Base-by-base conservation (phyloP, 2,888 invertebrate genomes). In the Nomada lathburiana region DNA sequence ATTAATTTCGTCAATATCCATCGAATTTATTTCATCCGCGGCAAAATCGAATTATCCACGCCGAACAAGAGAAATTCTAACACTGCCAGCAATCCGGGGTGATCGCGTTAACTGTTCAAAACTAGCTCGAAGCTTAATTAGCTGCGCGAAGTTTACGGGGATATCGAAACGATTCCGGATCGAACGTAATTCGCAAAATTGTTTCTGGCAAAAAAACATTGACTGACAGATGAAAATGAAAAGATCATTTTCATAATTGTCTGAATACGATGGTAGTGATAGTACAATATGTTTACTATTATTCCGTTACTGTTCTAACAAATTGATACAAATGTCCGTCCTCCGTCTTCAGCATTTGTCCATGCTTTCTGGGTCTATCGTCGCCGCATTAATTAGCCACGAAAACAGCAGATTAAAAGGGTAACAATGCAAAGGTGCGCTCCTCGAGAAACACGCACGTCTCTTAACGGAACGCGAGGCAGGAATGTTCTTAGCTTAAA, bases 401-500 rank as follows among this genome's bases (percentile, higher is more conserved):
- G 3, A 23, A 57, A 36, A 36, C 18, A 3, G 7, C 2, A 7
- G 11, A 67, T 13, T 5, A 2, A 7, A 5, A n/a, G 4, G 2
- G 20, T 42, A 36, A 2, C 20, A 44, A 26, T 42, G 10, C 10
- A 18, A 18, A 62, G 44, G 5, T 5, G n/a, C 20, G 13, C 18
- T 23, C 11, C 13, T 42, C 18, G 20, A 26, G 55, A 50, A 67
- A 53, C 60, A 60, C 18, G 42, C 47, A 67, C 55, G 71, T 77
- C 55, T 71, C 10, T 71, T 50, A 71, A 72, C 44, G 53, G 50
- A 77, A 53, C 36, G 57, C 50, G 42, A 20, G 36, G 36, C 53
- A 53, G 23, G 52, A 69, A 67, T 62, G 62, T 67, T 77, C 60
- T 77, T 67, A 62, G 78, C 53, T 53, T 71, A 59, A 79, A 79